phyloP scores from a whole-genome alignment of 2,113 vertebrate genomes.

The Eonycteris spelaea region DNA sequence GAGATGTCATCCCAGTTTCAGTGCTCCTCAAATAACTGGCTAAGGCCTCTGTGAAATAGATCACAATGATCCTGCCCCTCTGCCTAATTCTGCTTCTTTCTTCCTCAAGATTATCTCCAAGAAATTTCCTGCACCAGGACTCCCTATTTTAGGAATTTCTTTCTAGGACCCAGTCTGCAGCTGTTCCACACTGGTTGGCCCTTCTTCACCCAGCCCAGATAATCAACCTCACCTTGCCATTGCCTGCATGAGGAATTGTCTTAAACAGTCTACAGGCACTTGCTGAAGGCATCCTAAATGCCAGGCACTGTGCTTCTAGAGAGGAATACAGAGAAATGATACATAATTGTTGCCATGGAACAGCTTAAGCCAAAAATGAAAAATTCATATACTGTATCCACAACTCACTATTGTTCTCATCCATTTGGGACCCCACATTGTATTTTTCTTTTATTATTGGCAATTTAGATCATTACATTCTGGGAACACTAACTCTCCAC shows the following conservation, averaged over 20 bases:
- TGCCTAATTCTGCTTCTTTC: no score
- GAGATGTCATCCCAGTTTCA: not conserved
- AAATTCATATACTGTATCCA: not conserved
- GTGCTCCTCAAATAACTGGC: not conserved
- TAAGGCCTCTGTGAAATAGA: not conserved
- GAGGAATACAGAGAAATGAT: not conserved
- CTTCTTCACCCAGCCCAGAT: not conserved
- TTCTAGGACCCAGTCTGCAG: not conserved
- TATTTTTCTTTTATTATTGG: not conserved
- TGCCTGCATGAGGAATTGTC: no score
- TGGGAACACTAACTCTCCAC: accelerated
- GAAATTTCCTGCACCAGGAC: no score
- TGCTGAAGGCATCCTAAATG: no score
- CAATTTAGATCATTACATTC: not conserved
- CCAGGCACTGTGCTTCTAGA: not conserved
- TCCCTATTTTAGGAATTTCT: not conserved
- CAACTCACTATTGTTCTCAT: not conserved
- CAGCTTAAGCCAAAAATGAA: not conserved
- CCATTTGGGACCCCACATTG: not conserved
- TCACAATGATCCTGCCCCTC: not conserved
- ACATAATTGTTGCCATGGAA: not conserved
- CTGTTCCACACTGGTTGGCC: accelerated
- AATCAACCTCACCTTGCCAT: no score
- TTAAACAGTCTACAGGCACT: accelerated
- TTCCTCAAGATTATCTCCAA: not conserved